Percentiles rank a stretch among this genome's conserved stretches.
phyloP scores from a whole-genome alignment of 1,140 invertebrate species.

The Penaeus indicus region DNA sequence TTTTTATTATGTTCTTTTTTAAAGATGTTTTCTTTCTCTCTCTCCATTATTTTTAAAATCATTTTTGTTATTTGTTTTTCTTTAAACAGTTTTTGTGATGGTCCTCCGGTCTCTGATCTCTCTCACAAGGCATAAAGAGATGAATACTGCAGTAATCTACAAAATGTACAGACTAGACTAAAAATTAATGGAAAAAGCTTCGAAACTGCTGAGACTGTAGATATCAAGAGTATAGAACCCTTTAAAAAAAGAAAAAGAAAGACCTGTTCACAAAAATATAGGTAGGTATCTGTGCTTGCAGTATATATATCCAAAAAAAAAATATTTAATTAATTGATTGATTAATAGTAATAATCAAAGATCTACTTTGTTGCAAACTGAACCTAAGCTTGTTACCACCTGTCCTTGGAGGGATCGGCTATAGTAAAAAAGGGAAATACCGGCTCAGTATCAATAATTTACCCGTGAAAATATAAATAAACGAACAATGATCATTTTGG shows the following conservation, averaged over 20 bases:
- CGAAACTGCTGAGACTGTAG: slow-evolving; percentile 23
- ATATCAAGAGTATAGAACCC: slow-evolving; percentile 22
- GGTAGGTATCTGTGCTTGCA: slow-evolving; percentile 34
- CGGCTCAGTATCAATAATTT: slow-evolving; percentile 39
- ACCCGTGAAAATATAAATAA: slow-evolving; percentile 35
- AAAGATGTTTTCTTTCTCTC: too few relatives aligned
- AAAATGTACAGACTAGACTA: slow-evolving; percentile 44
- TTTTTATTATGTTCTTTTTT: too few relatives aligned
- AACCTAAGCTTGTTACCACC: slow-evolving; percentile 48
- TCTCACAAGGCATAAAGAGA: too few relatives aligned
- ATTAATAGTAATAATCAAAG: too few relatives aligned
- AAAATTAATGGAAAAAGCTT: slow-evolving; percentile 44
- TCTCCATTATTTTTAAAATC: too few relatives aligned
- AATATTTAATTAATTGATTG: not conserved
- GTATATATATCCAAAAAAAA: slow-evolving; percentile 23
- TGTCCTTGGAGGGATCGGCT: slow-evolving; percentile 59
- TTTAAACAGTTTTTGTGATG: too few relatives aligned
- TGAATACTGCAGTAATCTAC: slow-evolving; percentile 7
- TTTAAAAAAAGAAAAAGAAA: not conserved
- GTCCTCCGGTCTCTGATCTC: too few relatives aligned
- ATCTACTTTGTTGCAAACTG: slow-evolving; percentile 44
- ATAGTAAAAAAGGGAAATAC: slow-evolving; percentile 47
- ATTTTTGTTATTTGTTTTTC: too few relatives aligned
- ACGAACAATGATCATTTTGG: slow-evolving; percentile 34
- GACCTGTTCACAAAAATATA: slow-evolving; percentile 23